Evolutionary conservation across 2,113 vertebrate species (phyloP), one percentile per base, ranked within the genome.

Genomic region (Melozone crissalis): DNA sequence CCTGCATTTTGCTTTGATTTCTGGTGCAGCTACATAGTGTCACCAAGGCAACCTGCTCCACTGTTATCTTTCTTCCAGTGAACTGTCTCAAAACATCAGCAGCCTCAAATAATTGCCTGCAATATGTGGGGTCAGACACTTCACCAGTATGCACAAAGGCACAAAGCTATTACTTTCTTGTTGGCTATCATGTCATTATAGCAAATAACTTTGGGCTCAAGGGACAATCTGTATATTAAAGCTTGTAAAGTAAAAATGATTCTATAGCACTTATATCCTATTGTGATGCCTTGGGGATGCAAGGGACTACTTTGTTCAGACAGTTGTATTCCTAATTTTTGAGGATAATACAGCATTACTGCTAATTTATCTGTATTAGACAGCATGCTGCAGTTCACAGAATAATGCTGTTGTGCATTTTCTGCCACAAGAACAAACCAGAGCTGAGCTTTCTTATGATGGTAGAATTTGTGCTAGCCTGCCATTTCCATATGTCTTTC

Each of bases 11-110:
- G 82, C 57, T 87, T 96, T 94, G 91, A 94, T 97, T 97, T 93
- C 91, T 90, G 52, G 68, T 73, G 88, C 93, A 87, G 79, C 61
- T 31, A 68, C 82, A 44, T 57, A 43, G 49, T 13, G 97, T 98
- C 41, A 97, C 89, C 98, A 98, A 97, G 98, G 98, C 93, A 98
- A 98, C 97, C 63, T 79, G 58, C 86, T 96, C 67, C 19, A 3
- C 33, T 82, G 52, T 93, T 94, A 96, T 94, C 69, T 92, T 65
- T 86, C 49, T 77, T 94, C 49, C 74, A 73, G 77, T 95, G 97
- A 98, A 95, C 93, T 95, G 67, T 93, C 92, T 94, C 86, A 65
- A 93, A 95, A 44, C 89, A 94, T 79, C 8, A 4, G 94, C 83
- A 89, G 76, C 68, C 65, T 86, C 86, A 92, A 85, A 59, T 96